Conservation (phyloP, 1,140 invertebrate genomes). For the Lepidotrigona ventralis region DNA sequence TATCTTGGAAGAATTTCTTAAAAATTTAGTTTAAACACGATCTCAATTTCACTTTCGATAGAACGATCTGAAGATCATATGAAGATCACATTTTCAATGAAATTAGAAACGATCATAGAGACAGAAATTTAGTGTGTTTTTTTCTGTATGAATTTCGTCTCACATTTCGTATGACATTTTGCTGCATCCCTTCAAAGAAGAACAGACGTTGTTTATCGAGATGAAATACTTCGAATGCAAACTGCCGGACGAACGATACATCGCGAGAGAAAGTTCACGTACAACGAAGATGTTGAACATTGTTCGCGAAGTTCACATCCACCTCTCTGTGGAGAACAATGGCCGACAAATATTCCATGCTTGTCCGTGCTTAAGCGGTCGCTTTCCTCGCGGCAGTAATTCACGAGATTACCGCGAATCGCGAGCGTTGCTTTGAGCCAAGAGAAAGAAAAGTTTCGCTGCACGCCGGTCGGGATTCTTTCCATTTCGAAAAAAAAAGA, state of each 20-base stretch:
- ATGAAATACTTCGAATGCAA: not conserved
- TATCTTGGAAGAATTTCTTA: no score
- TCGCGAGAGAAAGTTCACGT: not conserved
- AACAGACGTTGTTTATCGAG: no score
- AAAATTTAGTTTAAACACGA: no score
- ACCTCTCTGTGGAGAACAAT: not conserved
- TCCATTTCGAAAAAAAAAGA: not conserved
- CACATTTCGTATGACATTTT: no score
- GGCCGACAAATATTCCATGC: not conserved
- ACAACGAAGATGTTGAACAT: not conserved
- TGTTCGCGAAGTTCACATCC: not conserved
- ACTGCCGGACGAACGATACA: not conserved
- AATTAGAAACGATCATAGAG: no score
- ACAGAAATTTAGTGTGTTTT: no score
- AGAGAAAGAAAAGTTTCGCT: not conserved
- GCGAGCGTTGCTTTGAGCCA: not conserved
- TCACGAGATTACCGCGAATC: not conserved
- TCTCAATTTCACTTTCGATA: no score
- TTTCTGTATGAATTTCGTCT: no score
- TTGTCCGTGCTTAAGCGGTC: not conserved
- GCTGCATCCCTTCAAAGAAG: no score
- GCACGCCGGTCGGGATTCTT: not conserved
- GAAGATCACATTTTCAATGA: no score
- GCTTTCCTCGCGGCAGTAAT: not conserved
- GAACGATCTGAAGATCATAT: no score